A percentile compares a stretch with the other conserved stretches of the same genome.
These are phyloP conservation scores for Tholera decimalis DNA, from an alignment of 2,888 invertebrate genomes.

Conservation along the genomic window DNA sequence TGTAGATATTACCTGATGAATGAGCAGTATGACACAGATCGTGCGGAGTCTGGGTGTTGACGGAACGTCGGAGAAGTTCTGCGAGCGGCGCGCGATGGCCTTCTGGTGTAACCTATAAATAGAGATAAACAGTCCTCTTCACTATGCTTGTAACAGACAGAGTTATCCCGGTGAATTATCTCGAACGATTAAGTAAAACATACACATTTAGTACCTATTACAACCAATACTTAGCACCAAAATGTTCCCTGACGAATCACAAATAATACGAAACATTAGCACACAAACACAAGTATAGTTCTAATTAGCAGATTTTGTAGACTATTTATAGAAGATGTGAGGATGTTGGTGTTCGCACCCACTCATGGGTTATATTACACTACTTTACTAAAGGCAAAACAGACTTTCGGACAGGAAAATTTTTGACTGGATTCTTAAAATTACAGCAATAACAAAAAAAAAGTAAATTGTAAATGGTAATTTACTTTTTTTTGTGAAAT, in stretches of 20 bases:
- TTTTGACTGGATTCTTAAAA: too few relatives aligned
- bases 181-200: too few relatives aligned
- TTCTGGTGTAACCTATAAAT: constrained; percentile 94
- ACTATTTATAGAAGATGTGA: constrained; percentile 20
- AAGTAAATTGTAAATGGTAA: too few relatives aligned
- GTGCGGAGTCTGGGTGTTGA: constrained; percentile 97
- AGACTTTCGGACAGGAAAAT: too few relatives aligned
- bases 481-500: too few relatives aligned
- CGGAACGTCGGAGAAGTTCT: constrained; percentile 94
- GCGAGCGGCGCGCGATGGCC: constrained; percentile 96
- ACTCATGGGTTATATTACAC: constrained; percentile 3
- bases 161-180: background rate
- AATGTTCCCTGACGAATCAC: background rate
- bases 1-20: constrained; percentile 92
- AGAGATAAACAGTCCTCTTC: background rate
- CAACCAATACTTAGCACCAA: constrained; percentile 5
- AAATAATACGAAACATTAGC: constrained; percentile 11
- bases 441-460: too few relatives aligned
- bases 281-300: constrained; percentile 2
- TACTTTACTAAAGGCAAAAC: background rate
- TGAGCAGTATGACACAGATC: constrained; percentile 93
- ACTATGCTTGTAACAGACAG: background rate
- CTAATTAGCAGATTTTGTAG: constrained; percentile 6
- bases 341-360: constrained; percentile 30
- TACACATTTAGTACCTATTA: background rate